Conservation (phyloP, 2,888 invertebrate species). For the Hartigia nigra region DNA sequence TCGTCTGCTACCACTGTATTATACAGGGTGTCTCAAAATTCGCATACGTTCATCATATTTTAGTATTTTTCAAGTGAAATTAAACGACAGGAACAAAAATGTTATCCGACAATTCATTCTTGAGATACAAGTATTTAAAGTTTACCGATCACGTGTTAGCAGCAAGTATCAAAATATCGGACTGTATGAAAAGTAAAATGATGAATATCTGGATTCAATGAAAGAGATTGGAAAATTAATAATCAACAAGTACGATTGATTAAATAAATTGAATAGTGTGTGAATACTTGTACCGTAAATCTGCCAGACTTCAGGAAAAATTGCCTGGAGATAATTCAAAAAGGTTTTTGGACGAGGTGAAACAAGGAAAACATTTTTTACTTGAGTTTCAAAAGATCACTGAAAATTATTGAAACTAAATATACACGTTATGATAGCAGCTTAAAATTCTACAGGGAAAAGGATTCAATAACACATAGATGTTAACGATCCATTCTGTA, state of each 20-base stretch:
- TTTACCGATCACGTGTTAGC: not conserved
- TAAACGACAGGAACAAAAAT: not conserved
- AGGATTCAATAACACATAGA: no score
- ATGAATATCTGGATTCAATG: not conserved
- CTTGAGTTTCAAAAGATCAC: not conserved
- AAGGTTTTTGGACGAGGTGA: not conserved
- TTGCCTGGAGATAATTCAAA: not conserved
- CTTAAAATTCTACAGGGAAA: no score
- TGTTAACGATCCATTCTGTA: no score
- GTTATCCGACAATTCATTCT: not conserved
- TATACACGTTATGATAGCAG: no score
- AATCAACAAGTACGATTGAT: not conserved
- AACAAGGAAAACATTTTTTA: not conserved
- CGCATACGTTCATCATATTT: not conserved
- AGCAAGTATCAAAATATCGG: not conserved
- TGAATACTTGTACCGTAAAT: not conserved
- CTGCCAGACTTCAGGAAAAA: not conserved
- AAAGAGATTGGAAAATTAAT: not conserved
- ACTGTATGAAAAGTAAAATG: not conserved
- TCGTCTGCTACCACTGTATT: not conserved
- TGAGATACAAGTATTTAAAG: not conserved
- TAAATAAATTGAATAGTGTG: not conserved
- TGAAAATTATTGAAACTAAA: not conserved
- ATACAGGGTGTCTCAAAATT: not conserved
- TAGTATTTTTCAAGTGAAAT: no score